These are phyloP conservation scores for Luffia ferchaultella DNA, from an alignment of 2,888 invertebrate genomes.

Conservation along the genomic window DNA sequence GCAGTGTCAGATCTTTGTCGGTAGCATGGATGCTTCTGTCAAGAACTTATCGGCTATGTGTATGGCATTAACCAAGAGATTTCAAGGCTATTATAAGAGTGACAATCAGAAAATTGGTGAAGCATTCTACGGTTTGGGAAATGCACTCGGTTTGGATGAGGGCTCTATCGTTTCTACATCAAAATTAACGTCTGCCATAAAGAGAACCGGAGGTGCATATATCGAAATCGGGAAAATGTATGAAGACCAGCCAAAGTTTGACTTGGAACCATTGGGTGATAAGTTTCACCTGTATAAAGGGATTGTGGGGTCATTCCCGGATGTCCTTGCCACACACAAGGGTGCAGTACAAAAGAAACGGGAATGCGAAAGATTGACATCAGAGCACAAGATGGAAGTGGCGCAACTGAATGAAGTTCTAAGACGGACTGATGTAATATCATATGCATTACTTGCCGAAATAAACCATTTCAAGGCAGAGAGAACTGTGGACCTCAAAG, in stretches of 20 bases:
- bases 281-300: conserved; percentile 95
- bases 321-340: conserved; percentile 88
- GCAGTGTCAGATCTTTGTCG: conserved; percentile 82
- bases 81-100: conserved; percentile 83
- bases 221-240: conserved; percentile 88
- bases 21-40: conserved; percentile 86
- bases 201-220: conserved; percentile 88
- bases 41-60: conserved; percentile 83
- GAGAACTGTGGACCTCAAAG: conserved; percentile 84
- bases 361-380: conserved; percentile 83
- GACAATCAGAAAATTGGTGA: conserved; percentile 93
- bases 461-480: conserved; percentile 92
- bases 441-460: conserved; percentile 93
- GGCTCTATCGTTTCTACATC: conserved; percentile 69
- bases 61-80: conserved; percentile 86
- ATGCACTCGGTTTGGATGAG: conserved; percentile 83
- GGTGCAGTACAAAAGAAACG: conserved; percentile 88
- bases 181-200: conserved; percentile 80
- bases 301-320: conserved; percentile 88
- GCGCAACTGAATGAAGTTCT: conserved; percentile 82
- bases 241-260: conserved; percentile 88
- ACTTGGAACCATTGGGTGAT: conserved; percentile 92
- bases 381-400: conserved; percentile 85
- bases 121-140: conserved; percentile 84
- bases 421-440: conserved; percentile 88